phyloP scores from a whole-genome alignment of 2,888 invertebrate genomes.

The Tenthredo distinguenda region DNA sequence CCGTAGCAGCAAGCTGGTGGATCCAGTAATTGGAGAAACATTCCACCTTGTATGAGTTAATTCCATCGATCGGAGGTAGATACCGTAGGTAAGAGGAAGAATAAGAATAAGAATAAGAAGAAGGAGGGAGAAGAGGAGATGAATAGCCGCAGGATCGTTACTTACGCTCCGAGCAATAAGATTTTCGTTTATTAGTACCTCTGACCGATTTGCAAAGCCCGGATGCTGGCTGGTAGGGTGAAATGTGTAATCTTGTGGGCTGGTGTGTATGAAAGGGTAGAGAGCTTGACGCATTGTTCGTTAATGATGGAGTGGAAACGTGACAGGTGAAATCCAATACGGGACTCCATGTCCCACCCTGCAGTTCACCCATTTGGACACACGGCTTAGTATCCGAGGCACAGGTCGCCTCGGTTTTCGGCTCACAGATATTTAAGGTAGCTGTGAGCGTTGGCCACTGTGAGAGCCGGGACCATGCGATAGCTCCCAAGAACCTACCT shows the following conservation, averaged over 20 bases:
- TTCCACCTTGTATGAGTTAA: constrained; percentile 75
- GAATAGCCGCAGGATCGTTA: constrained; percentile 1
- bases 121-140: neutral
- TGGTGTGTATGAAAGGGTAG: constrained; percentile 63
- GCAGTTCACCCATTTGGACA: constrained; percentile 59
- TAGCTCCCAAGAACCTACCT: constrained; percentile 25
- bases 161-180: neutral
- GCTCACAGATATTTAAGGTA: neutral
- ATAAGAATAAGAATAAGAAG: neutral
- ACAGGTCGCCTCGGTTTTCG: neutral
- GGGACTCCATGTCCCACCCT: constrained; percentile 59
- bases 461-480: constrained; percentile 38
- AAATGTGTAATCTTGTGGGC: constrained; percentile 52
- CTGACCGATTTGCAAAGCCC: constrained; percentile 58
- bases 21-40: constrained; percentile 74
- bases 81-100: neutral
- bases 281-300: constrained; percentile 72
- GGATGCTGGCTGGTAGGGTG: constrained; percentile 53
- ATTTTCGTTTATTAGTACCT: neutral
- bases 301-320: constrained; percentile 76
- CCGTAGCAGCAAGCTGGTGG: constrained; percentile 41
- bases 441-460: neutral
- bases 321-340: constrained; percentile 77
- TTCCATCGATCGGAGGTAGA: constrained; percentile 63
- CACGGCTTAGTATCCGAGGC: neutral